These are phyloP conservation scores for Anastrepha obliqua DNA, from an alignment of 1,140 invertebrate genomes.

Conservation along the genomic window DNA sequence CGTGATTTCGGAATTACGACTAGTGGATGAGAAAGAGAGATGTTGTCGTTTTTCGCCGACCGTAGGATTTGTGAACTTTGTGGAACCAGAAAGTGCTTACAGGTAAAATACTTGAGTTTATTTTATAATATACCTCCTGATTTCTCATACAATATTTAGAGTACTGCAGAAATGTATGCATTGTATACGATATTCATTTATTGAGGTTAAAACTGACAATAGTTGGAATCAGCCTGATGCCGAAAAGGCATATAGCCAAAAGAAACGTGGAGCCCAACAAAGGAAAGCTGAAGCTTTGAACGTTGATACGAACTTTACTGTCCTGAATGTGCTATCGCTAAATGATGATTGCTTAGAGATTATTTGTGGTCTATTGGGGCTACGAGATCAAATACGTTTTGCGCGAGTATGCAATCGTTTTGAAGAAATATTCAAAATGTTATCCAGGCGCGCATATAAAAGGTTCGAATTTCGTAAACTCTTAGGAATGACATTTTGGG, in stretches of 20 bases:
- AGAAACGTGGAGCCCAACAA: neutral
- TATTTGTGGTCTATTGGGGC: too few species aligned
- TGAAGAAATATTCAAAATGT: conserved; percentile 34
- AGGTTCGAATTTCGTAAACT: conserved; percentile 8
- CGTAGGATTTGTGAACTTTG: conserved; percentile 59
- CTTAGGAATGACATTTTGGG: conserved; percentile 61
- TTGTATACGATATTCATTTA: conserved; percentile 14
- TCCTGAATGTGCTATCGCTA: conserved; percentile 54
- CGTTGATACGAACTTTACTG: neutral
- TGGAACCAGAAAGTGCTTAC: conserved; percentile 58
- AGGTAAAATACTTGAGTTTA: conserved; percentile 58
- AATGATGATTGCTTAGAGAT: too few species aligned
- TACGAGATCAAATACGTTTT: too few species aligned
- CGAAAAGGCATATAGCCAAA: neutral
- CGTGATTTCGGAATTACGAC: conserved; percentile 23
- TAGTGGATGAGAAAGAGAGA: neutral
- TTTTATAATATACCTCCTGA: neutral
- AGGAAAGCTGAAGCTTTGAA: neutral
- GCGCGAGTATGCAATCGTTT: neutral
- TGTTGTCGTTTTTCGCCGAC: neutral
- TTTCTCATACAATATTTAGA: neutral
- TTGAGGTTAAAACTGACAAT: conserved; percentile 60
- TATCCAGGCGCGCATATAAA: neutral
- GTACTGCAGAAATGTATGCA: neutral
- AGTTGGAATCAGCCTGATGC: conserved; percentile 67